A percentile compares a stretch with the other conserved stretches of the same genome.
These are phyloP conservation scores for Drosophila paramelanica DNA, from an alignment of 2,888 invertebrate genomes.

Conservation along the genomic window DNA sequence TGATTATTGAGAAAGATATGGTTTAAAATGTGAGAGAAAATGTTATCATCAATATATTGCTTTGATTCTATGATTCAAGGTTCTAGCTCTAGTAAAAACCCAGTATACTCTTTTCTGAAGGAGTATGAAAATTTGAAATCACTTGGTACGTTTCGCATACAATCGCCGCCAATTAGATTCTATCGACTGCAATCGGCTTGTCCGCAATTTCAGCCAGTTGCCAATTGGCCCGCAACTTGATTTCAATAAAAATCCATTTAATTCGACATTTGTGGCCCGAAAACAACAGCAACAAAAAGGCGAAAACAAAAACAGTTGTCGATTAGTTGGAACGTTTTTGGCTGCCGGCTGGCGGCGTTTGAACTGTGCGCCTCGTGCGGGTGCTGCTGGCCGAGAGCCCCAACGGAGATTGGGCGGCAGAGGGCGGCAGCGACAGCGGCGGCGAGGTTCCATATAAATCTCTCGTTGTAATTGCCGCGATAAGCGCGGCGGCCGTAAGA, in stretches of 20 bases:
- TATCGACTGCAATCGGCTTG: constrained; percentile 46
- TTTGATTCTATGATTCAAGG: no score
- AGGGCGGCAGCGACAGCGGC: background rate
- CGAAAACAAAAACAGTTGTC: constrained; percentile 63
- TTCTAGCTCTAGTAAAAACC: no score
- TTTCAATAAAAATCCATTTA: constrained; percentile 80
- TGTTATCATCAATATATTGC: no score
- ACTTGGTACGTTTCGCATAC: constrained; percentile 21
- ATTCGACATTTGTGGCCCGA: constrained; percentile 81
- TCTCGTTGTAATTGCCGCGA: constrained; percentile 77
- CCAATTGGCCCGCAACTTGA: constrained; percentile 69
- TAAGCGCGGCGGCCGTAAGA: constrained; percentile 46
- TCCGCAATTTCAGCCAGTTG: constrained; percentile 31
- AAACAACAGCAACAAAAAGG: constrained; percentile 40
- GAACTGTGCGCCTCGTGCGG: constrained; percentile 72
- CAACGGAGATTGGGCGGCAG: background rate
- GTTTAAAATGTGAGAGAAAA: no score
- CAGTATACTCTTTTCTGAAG: no score
- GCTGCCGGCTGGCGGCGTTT: constrained; percentile 74
- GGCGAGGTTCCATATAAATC: constrained; percentile 67
- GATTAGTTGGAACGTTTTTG: constrained; percentile 74
- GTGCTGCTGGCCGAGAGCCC: constrained; percentile 46
- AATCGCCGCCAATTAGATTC: constrained; percentile 65
- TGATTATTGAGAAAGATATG: no score
- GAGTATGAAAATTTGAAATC: background rate